Base-by-base conservation (phyloP, 2,113 vertebrate genomes). In the Chloropsis hardwickii region DNA sequence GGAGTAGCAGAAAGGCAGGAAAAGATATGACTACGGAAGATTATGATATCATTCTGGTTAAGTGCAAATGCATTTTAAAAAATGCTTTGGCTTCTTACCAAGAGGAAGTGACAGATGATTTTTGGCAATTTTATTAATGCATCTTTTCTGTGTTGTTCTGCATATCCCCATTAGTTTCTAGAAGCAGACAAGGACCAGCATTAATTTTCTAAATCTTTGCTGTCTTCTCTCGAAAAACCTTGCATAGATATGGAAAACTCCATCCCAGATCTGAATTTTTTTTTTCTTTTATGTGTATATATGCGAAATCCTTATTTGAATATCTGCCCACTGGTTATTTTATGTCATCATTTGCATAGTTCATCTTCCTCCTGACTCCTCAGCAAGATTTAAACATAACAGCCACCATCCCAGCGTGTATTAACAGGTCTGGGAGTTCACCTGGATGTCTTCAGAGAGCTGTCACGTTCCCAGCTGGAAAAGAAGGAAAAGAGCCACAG, bases 11-110 rank as follows among this genome's bases (percentile, higher is more conserved):
- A 88, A 96, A 97, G 90, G 93, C 96, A 96, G 81, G 94, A 69
- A 86, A 95, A 96, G 94, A 86, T 94, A 71, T 92, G 92, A 94
- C 88, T 96, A 95, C 95, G 96, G 95, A 90, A 96, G 88, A 92
- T 92, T 94, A 94, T 86, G 82, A 96, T 94, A 97, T 97, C 94
- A 92, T 84, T 93, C 95, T 96, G 92, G 86, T 81, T 86, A 95
- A 96, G 95, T 90, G 94, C 92, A 96, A 96, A 88, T 92, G 90
- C 94, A 79, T 88, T 95, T 95, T 81, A 96, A 88, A 81, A 96
- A 95, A 88, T 79, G 88, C 86, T 84, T 90, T 94, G 92, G 93
- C 95, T 69, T 76, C 65, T 86, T 88, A 93, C 90, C 94, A 90
- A 69, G 69, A 86, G 94, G 94, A 94, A 94, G 90, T 94, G 83